A percentile compares a stretch with the other conserved stretches of the same genome.
phyloP scores from a whole-genome alignment of 2,113 vertebrate species.

The Equus przewalskii region DNA sequence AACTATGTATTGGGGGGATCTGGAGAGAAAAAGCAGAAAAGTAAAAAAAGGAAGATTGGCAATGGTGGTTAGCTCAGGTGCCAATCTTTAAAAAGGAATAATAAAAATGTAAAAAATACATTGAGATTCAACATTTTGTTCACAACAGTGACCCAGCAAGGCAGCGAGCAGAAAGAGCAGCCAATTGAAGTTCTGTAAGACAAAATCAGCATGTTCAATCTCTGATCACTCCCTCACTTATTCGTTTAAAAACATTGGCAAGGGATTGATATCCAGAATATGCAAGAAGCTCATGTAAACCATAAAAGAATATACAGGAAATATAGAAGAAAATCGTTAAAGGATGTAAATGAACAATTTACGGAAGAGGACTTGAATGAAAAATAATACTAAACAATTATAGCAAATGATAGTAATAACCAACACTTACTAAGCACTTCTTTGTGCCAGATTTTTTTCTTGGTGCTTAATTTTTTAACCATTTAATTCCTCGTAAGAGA shows the following conservation, averaged over 20 bases:
- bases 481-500: not conserved
- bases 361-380: not conserved
- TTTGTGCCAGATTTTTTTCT: not conserved
- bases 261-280: not conserved
- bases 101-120: slow-evolving; percentile 50
- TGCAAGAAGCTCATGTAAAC: not conserved
- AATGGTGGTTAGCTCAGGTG: no score
- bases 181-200: slow-evolving; percentile 15
- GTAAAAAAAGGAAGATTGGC: no score
- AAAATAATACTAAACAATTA: not conserved
- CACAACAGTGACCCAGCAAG: slow-evolving; percentile 69
- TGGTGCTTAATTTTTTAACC: not conserved
- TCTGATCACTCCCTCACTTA: slow-evolving; percentile 27
- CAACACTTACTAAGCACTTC: not conserved
- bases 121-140: slow-evolving; percentile 63
- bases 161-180: not conserved
- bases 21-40: no score
- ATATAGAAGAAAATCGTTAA: not conserved
- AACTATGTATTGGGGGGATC: no score
- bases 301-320: not conserved
- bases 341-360: not conserved
- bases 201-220: slow-evolving; percentile 47
- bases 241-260: slow-evolving; percentile 33
- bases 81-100: no score
- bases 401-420: not conserved